Percentiles rank a stretch among this genome's conserved stretches.
These are phyloP conservation scores for Vanessa tameamea DNA, from an alignment of 1,140 invertebrate genomes.

Conservation along the genomic window DNA sequence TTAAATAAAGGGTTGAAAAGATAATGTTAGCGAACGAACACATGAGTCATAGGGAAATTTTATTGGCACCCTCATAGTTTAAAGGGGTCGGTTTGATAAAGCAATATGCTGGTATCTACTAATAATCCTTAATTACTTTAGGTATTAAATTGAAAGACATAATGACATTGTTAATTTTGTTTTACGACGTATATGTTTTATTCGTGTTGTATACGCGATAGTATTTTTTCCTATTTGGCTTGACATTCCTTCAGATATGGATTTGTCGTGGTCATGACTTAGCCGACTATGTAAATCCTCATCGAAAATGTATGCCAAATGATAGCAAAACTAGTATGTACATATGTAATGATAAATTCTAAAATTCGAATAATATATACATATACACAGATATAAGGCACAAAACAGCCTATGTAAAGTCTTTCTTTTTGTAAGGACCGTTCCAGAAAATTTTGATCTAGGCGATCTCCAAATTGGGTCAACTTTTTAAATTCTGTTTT, in stretches of 20 bases:
- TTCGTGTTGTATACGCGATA: no score
- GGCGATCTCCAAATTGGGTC: not conserved
- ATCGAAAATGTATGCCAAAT: not conserved
- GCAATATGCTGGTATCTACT: not conserved
- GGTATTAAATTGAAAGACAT: not conserved
- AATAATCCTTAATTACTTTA: not conserved
- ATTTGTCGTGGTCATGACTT: no score
- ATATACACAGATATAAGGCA: no score
- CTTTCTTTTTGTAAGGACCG: not conserved
- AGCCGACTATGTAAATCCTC: no score
- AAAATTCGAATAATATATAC: no score
- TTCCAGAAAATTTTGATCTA: not conserved
- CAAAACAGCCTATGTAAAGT: no score
- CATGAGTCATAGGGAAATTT: conserved; percentile 30
- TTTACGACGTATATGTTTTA: not conserved
- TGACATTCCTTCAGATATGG: no score
- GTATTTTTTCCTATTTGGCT: no score
- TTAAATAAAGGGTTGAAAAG: conserved; percentile 15
- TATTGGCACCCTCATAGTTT: conserved; percentile 10
- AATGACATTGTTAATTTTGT: not conserved
- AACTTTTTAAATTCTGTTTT: not conserved
- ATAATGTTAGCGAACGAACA: not conserved
- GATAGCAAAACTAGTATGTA: not conserved
- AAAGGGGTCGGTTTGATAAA: not conserved
- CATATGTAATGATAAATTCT: no score